Base-by-base conservation (phyloP, 1,140 invertebrate species). In the Macrobrachium nipponense region DNA sequence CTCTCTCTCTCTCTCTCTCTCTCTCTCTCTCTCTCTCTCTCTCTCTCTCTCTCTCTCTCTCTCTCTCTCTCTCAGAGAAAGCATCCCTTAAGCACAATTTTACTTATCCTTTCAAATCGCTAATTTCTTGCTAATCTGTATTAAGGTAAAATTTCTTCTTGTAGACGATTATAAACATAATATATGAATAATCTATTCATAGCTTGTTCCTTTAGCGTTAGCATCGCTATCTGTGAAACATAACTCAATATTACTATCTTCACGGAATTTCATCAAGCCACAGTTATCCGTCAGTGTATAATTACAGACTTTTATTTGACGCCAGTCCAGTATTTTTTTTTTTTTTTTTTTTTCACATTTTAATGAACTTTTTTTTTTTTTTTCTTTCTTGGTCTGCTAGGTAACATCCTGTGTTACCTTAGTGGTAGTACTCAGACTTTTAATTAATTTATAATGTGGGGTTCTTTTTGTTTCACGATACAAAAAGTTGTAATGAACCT, bases 321-420 rank as follows among this genome's bases (percentile, higher is more conserved):
- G 62, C 60, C 51, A 60, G 4, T 36, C 27, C 76, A 7, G 27
- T 78, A 23, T 20, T 73, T 51, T 73, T n/a, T 43, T 51, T n/a
- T n/a, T n/a, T n/a, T n/a, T n/a, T n/a, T n/a, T n/a, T 73, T 73
- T n/a, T 73, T 36, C 72, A 75, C 72, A 75, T 23, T 43, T 75
- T 78, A 59, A n/a, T 60, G 15, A 17, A 10, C n/a, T n/a, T 43
- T 51, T 73, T 73, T 27, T 4, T 73, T 43, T n/a, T 43, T 51
- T 73, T 73, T 27, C 12, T 73, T 43, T 43, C 10, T 43, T 73
- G 11, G 27, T 36, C 27, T 36, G 27, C 27, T 36, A 36, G 27
- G 4, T 36, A 36, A 23, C 36, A 12, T 36, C 23, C 66, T 20
- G 20, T 20, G 20, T 20, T 12, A 23, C n/a, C 36, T 18, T 68